These are phyloP conservation scores for Lottia gigantea DNA, from an alignment of 2,888 invertebrate genomes.

Conservation along the genomic window DNA sequence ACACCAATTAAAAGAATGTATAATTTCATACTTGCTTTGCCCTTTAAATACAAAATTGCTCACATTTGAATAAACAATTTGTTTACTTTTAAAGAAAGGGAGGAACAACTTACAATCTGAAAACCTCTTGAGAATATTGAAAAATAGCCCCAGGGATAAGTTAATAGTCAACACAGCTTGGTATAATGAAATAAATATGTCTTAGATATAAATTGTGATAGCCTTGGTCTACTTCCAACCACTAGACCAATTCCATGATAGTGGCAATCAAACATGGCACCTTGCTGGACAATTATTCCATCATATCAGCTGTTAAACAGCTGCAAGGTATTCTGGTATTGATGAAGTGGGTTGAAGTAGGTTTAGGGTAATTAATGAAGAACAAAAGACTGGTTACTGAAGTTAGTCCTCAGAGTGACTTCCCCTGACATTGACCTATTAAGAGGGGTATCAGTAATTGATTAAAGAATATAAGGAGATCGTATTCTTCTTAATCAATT, in stretches of 20 bases:
- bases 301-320: conserved; percentile 5
- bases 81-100: background rate
- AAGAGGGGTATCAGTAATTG: conserved; percentile 4
- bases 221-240: too few relatives aligned
- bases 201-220: too few relatives aligned
- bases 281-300: conserved; percentile 1
- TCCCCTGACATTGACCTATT: background rate
- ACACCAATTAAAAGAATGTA: too few relatives aligned
- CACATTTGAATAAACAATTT: conserved; percentile 5
- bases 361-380: conserved; percentile 4
- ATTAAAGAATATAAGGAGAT: conserved; percentile 3
- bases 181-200: too few relatives aligned
- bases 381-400: conserved; percentile 3
- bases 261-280: conserved; percentile 20
- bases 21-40: too few relatives aligned
- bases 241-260: conserved; percentile 19
- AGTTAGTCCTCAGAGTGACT: conserved; percentile 1
- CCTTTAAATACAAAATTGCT: too few relatives aligned
- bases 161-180: conserved; percentile 1
- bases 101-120: background rate
- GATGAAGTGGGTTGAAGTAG: conserved; percentile 4
- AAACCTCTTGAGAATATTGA: conserved; percentile 7
- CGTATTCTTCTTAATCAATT: background rate
- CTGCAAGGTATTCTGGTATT: conserved; percentile 10
- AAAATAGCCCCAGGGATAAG: background rate